Percentiles rank a stretch among this genome's conserved stretches.
Evolutionary conservation across 2,888 invertebrate species (phyloP).

Genomic region (Synergus laeviventris): DNA sequence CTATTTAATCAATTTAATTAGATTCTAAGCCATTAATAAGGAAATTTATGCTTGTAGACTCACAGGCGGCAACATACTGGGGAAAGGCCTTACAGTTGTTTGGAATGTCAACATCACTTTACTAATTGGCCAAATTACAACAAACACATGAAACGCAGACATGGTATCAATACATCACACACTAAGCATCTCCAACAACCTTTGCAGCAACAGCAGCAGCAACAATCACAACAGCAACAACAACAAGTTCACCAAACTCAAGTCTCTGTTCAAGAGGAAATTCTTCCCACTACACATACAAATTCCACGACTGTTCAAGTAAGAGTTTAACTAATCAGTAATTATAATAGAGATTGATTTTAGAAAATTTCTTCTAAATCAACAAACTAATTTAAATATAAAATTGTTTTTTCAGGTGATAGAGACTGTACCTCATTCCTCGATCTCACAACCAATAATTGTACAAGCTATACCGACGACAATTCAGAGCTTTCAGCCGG

Average conservation of each 20-base stretch:
- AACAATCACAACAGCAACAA: constrained; percentile 50
- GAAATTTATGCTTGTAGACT: constrained; percentile 74
- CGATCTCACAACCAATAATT: constrained; percentile 69
- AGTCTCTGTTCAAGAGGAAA: constrained; percentile 46
- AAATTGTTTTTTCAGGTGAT: constrained; percentile 62
- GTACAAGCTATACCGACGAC: constrained; percentile 68
- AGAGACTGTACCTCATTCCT: constrained; percentile 66
- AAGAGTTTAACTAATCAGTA: constrained; percentile 40
- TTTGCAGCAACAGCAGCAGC: constrained; percentile 58
- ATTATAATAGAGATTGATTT: background rate
- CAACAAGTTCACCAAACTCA: constrained; percentile 46
- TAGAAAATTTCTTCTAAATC: too few species aligned
- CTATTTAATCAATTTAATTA: background rate
- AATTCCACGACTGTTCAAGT: constrained; percentile 63
- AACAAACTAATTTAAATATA: too few species aligned
- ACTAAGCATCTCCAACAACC: constrained; percentile 67
- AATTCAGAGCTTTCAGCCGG: constrained; percentile 67
- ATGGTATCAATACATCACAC: constrained; percentile 80
- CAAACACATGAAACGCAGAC: constrained; percentile 88
- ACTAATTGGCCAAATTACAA: constrained; percentile 91
- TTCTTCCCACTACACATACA: constrained; percentile 53
- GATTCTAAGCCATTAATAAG: constrained; percentile 15
- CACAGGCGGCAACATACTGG: constrained; percentile 84
- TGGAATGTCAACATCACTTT: constrained; percentile 85
- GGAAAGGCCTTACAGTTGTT: constrained; percentile 85